Conservation (phyloP, 2,113 vertebrate genomes). For the Dinomys branickii region DNA sequence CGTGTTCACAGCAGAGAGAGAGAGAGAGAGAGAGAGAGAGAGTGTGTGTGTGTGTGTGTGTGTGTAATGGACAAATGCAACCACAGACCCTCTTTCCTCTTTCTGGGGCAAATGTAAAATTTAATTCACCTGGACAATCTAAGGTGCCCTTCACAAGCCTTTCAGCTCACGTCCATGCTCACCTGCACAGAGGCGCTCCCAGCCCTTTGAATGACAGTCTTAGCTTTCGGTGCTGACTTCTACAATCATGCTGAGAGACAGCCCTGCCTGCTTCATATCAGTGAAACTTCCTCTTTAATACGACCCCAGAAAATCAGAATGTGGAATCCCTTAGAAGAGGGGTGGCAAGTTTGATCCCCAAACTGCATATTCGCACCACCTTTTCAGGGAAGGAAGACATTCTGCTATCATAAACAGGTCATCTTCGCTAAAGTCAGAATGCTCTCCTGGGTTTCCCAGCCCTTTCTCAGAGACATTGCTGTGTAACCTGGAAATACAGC, state of each 20-base stretch:
- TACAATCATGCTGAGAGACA: not conserved
- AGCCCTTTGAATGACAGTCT: not conserved
- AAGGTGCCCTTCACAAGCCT: not conserved
- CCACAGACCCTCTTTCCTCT: not conserved
- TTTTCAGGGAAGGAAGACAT: conserved; percentile 45
- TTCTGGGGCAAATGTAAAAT: not conserved
- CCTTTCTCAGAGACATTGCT: not conserved
- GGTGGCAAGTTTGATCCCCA: not conserved
- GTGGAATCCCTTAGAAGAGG: not conserved
- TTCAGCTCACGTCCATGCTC: not conserved
- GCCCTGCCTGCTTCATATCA: not conserved
- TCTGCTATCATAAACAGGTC: conserved; percentile 26
- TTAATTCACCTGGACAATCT: not conserved
- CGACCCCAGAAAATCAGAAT: conserved; percentile 35
- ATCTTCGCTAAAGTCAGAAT: conserved; percentile 14
- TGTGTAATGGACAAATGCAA: not conserved
- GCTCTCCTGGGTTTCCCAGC: not conserved
- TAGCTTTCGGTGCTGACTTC: conserved; percentile 11
- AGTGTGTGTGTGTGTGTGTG: not conserved
- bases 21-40: too few relatives aligned
- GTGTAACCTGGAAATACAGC: not conserved
- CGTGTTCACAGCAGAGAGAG: too few relatives aligned
- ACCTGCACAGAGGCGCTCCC: not conserved
- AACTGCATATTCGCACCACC: not conserved
- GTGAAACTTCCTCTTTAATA: conserved; percentile 22